Conservation (phyloP, 2,113 vertebrate species). For the rat (Rattus norvegicus) region GRCr8 NC_086028.1:83544501-83545000, state of each 20-base stretch:
- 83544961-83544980: not conserved
- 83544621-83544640: slow-evolving; percentile 70
- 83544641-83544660: slow-evolving; percentile 70
- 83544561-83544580: slow-evolving; percentile 83
- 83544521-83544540: slow-evolving; percentile 58
- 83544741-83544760: not conserved
- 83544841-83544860: not conserved
- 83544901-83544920: not conserved
- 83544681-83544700: slow-evolving; percentile 70
- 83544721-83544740: not conserved
- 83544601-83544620: slow-evolving; percentile 12
- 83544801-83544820: not conserved
- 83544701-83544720: slow-evolving; percentile 56
- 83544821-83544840: not conserved
- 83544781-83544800: not conserved
- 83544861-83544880: slow-evolving; percentile 47
- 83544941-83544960: not conserved
- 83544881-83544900: not conserved
- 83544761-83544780: not conserved
- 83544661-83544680: slow-evolving; percentile 51
- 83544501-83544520: slow-evolving; percentile 31
- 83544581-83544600: slow-evolving; percentile 67
- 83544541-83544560: slow-evolving; percentile 64
- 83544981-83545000: not conserved
- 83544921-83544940: not conserved